These are phyloP conservation scores for Chironex yamaguchii DNA, from an alignment of 30 jellyfish, hydroid and myxozoan species.

Conservation along the genomic window DNA sequence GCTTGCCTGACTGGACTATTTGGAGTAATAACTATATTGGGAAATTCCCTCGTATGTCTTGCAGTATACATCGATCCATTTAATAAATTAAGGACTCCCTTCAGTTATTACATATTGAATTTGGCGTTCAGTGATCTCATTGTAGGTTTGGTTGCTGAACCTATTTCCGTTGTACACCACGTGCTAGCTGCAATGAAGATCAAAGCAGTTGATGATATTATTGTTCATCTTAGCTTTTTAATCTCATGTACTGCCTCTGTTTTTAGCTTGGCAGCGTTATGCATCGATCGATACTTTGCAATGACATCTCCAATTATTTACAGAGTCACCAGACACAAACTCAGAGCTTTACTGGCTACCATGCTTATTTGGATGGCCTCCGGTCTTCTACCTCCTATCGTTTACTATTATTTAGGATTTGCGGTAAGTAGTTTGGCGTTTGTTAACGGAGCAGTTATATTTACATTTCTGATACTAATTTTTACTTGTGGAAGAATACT, in stretches of 20 bases:
- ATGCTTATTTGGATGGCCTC: conserved; percentile 55
- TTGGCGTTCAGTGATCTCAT: conserved; percentile 77
- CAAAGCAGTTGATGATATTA: conserved; percentile 13
- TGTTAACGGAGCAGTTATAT: conserved; percentile 70
- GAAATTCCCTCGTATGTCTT: conserved; percentile 70
- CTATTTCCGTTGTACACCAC: conserved; percentile 25
- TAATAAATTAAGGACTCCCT: conserved; percentile 73
- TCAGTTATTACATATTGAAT: conserved; percentile 67
- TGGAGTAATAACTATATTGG: conserved; percentile 43
- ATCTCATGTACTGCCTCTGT: conserved; percentile 67
- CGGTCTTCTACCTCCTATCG: conserved; percentile 48
- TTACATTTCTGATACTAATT: conserved; percentile 59
- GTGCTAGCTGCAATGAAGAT: conserved; percentile 2
- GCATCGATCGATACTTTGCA: conserved; percentile 76
- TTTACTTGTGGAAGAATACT: conserved; percentile 51
- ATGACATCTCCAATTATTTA: conserved; percentile 64
- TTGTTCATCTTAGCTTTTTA: conserved; percentile 61
- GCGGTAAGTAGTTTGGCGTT: conserved; percentile 55
- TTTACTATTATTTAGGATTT: conserved; percentile 59
- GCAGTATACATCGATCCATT: conserved; percentile 43
- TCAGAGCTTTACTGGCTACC: conserved; percentile 44
- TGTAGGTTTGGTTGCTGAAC: conserved; percentile 68
- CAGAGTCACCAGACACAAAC: conserved; percentile 50
- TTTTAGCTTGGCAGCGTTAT: conserved; percentile 54
- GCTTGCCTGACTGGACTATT: not conserved